Evolutionary conservation across 2,113 vertebrate species (phyloP).

Genomic region (Podocnemis expansa): DNA sequence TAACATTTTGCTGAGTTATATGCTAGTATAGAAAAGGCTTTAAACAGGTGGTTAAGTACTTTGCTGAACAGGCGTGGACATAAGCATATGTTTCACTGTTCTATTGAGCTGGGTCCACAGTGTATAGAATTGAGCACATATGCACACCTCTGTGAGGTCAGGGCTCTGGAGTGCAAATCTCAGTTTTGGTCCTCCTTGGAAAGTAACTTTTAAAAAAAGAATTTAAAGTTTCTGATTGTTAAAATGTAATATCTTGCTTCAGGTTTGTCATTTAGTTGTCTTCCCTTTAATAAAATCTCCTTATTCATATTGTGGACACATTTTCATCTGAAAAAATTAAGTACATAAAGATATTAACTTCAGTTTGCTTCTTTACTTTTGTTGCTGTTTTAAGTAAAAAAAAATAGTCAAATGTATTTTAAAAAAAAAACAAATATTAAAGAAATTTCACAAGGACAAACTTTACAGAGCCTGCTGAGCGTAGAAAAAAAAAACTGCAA

Average conservation of each 20-base stretch:
- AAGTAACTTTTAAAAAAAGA: fast-evolving
- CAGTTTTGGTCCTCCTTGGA: not conserved
- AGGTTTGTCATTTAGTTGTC: not conserved
- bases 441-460: no score
- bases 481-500: no score
- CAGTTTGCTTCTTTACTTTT: not conserved
- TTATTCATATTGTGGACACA: not conserved
- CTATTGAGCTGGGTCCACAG: not conserved
- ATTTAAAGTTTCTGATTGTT: not conserved
- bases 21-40: no score
- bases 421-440: no score
- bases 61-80: not conserved
- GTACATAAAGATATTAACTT: not conserved
- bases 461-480: no score
- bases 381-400: no score
- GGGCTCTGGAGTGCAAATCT: not conserved
- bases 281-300: not conserved
- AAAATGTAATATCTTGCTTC: not conserved
- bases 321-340: not conserved
- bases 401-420: no score
- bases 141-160: not conserved
- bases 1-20: no score
- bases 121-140: not conserved
- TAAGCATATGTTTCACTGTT: fast-evolving
- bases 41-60: fast-evolving